Evolutionary conservation across 1,140 invertebrate genomes (phyloP), one percentile per base, ranked within the genome.

Genomic region (Vanessa tameamea): DNA sequence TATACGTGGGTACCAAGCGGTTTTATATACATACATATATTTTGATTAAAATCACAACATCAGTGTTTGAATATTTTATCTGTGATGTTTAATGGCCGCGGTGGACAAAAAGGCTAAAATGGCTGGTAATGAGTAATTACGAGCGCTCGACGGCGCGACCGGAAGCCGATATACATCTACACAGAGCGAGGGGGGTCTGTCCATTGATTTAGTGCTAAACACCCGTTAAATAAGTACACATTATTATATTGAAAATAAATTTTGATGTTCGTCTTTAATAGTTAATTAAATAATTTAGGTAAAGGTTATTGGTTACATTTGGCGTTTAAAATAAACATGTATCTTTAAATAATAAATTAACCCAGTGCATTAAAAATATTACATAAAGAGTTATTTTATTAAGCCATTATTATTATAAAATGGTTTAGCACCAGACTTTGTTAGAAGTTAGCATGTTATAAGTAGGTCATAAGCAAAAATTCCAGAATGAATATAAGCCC

Each of bases 81-180:
- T 57, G 63, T 51, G 15, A n/a, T 47, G 71, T 64, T 50, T 47
- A 55, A 48, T 51, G 48, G 65, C 47, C 12, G 69, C 50, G 47
- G 69, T 80, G 79, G 78, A 84, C 82, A 85, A 85, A 85, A 83
- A 84, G 82, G 73, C 77, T 83, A 85, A 87, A 87, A 86, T 81
- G 75, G 81, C 61, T 81, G 73, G 80, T 89, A 89, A 86, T 87
- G 84, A 87, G 82, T 85, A 87, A 89, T 89, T 83, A 86, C 72
- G 77, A 77, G 69, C 77, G 73, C 69, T 74, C 73, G 79, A 76
- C 77, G 75, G 79, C 80, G 75, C 73, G 77, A 75, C 79, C 87
- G 87, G 86, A 88, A 86, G 76, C 69, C 63, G 87, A 88, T 88
- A 86, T 23, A 53, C 63, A 88, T 88, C 86, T 84, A 87, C 85